These are phyloP conservation scores for Heliconius aoede DNA, from an alignment of 2,888 invertebrate species.

Conservation along the genomic window DNA sequence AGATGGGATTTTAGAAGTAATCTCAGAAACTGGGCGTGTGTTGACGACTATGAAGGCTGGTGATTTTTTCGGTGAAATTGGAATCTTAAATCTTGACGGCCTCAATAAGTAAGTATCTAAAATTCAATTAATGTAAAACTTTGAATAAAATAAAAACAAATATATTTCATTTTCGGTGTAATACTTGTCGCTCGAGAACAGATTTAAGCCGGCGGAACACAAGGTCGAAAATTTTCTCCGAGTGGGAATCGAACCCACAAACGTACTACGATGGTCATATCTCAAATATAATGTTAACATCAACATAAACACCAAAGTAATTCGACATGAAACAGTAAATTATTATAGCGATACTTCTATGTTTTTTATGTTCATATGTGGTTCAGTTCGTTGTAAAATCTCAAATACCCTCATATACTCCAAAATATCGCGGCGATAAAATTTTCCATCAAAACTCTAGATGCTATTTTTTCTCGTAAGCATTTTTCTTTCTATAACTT, in stretches of 20 bases:
- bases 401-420: conserved; percentile 29
- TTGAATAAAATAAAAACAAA: too few relatives aligned
- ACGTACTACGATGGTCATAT: too few relatives aligned
- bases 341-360: conserved; percentile 35
- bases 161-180: too few relatives aligned
- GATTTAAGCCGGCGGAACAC: too few relatives aligned
- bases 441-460: conserved; percentile 4
- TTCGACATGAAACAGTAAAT: conserved; percentile 39
- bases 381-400: conserved; percentile 34
- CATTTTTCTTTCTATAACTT: conserved; percentile 7
- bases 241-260: too few relatives aligned
- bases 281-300: neutral
- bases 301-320: conserved; percentile 18
- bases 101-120: conserved; percentile 90
- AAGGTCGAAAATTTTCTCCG: too few relatives aligned
- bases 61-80: conserved; percentile 99
- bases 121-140: too few relatives aligned
- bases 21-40: conserved; percentile 96
- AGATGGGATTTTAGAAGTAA: conserved; percentile 97
- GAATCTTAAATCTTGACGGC: conserved; percentile 97
- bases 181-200: too few relatives aligned
- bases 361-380: conserved; percentile 38
- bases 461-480: neutral
- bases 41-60: conserved; percentile 98
- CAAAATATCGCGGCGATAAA: conserved; percentile 25